Conservation (phyloP, 2,888 invertebrate species). For the Euproctis similis region DNA sequence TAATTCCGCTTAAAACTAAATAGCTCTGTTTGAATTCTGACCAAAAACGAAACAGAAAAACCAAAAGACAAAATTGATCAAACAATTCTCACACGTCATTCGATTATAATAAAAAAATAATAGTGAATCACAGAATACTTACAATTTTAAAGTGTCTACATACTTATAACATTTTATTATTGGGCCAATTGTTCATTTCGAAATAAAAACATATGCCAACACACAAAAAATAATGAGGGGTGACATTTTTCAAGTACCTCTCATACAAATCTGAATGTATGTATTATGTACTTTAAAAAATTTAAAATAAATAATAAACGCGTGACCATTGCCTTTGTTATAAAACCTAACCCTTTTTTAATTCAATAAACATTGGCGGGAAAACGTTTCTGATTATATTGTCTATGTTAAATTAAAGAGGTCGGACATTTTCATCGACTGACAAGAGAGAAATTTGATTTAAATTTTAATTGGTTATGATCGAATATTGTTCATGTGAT, state of each 20-base stretch:
- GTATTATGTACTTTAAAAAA: slow-evolving; percentile 48
- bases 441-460: too few relatives aligned
- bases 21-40: too few relatives aligned
- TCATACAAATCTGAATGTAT: too few relatives aligned
- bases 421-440: too few relatives aligned
- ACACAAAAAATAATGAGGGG: slow-evolving; percentile 28
- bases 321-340: slow-evolving; percentile 45
- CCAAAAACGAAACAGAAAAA: too few relatives aligned
- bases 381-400: slow-evolving; percentile 28
- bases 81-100: slow-evolving; percentile 3
- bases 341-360: slow-evolving; percentile 9
- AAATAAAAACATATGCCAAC: slow-evolving; percentile 52
- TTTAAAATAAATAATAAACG: slow-evolving; percentile 42
- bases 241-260: slow-evolving; percentile 6
- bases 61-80: too few relatives aligned
- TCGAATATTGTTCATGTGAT: too few relatives aligned
- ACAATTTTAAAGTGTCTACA: slow-evolving; percentile 40
- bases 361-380: slow-evolving; percentile 11
- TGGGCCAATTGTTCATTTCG: slow-evolving; percentile 51
- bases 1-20: too few relatives aligned
- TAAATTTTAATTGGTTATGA: too few relatives aligned
- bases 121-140: slow-evolving; percentile 33
- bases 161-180: too few relatives aligned
- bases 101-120: slow-evolving; percentile 17
- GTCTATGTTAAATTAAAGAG: too few relatives aligned